phyloP scores from a whole-genome alignment of 1,140 invertebrate species.

The Hypothenemus hampei region DNA sequence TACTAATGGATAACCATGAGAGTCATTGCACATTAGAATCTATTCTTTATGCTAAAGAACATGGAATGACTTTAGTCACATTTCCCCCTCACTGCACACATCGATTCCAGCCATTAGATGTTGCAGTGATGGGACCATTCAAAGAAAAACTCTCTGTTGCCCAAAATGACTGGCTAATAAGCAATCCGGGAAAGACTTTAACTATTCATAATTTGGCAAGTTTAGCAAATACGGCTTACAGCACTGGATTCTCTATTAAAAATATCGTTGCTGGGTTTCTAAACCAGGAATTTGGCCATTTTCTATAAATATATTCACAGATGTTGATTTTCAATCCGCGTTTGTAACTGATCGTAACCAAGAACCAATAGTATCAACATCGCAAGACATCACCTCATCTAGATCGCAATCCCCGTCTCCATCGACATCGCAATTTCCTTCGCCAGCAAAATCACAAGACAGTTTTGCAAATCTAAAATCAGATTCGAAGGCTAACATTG shows the following conservation, averaged over 20 bases:
- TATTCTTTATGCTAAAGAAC: conserved; percentile 22
- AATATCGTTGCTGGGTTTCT: conserved; percentile 12
- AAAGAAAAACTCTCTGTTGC: conserved; percentile 21
- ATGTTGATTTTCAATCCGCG: background rate
- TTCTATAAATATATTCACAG: background rate
- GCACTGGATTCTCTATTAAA: background rate
- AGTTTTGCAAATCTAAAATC: too few relatives aligned
- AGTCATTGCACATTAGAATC: conserved; percentile 17
- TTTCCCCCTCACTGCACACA: conserved; percentile 47
- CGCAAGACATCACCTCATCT: too few relatives aligned
- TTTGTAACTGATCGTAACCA: background rate
- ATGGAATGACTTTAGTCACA: conserved; percentile 44
- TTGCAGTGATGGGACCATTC: conserved; percentile 36
- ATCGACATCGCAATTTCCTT: too few relatives aligned
- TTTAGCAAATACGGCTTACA: conserved; percentile 3
- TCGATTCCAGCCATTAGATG: conserved; percentile 43
- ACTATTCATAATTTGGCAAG: conserved; percentile 8
- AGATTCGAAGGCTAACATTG: too few relatives aligned
- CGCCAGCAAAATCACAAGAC: too few relatives aligned
- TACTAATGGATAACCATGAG: conserved; percentile 42
- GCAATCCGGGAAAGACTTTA: conserved; percentile 3
- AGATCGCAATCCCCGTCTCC: too few relatives aligned
- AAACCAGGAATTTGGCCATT: background rate
- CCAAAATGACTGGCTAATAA: conserved; percentile 26
- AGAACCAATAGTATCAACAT: too few relatives aligned